Base-by-base conservation (phyloP, 2,113 vertebrate species). In the Hippocampus zosterae region DNA sequence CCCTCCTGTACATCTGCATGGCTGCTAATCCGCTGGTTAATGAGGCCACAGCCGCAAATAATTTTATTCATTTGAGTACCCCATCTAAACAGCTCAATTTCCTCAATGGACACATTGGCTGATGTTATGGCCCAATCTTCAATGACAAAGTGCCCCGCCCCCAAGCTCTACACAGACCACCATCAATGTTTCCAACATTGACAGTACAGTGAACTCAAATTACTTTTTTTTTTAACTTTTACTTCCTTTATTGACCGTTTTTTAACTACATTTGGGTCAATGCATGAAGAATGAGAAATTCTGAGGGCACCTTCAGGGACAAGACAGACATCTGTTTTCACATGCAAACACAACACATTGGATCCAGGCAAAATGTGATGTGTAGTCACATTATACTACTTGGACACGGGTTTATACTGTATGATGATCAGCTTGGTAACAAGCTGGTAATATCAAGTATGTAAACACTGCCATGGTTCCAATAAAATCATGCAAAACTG, bases 21-120 rank as follows among this genome's bases (percentile, higher is more conserved):
- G 72, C 60, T 33, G 42, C 63, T 48, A 64, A 81, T 42, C 70
- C 67, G 69, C 53, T 75, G 27, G 75, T 73, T 59, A 41, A 46
- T 76, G 7, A 75, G 8, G 60, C 33, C 37, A 40, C 65, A 63
- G 0, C 15, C 4, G 52, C 3, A 27, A n/a, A n/a, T 50, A n/a
- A n/a, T 50, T 50, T 6, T 27, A 33, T 53, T 52, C 23, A 69
- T 67, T 68, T 56, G 10, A n/a, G 50, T 52, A 3, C 59, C 1
- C 8, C 41, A 37, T 64, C 44, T 27, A 13, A 62, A 50, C 15
- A 50, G 6, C 27, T 37, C 15, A 33, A 19, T 60, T 60, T 33
- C 27, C 57, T 60, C 57, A 41, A 41, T 4, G 8, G 21, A 63
- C 19, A 63, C 19, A 4, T 65, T 44, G 41, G 63, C 23, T 65